These are phyloP conservation scores for Leptogaster cylindrica DNA, from an alignment of 2,888 invertebrate species.

Conservation along the genomic window DNA sequence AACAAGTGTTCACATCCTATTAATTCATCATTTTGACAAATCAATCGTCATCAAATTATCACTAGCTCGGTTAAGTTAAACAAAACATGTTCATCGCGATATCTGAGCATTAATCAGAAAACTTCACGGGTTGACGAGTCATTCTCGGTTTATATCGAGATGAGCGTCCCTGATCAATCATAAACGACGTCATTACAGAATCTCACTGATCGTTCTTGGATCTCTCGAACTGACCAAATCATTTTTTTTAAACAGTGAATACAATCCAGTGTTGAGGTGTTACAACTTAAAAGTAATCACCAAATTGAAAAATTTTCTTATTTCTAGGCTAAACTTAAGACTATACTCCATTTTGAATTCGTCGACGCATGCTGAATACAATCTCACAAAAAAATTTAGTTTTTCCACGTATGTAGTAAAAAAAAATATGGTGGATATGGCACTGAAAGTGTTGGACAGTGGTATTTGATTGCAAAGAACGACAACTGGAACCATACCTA, in stretches of 20 bases:
- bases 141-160: background rate
- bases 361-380: too few relatives aligned
- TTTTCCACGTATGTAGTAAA: background rate
- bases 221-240: constrained; percentile 23
- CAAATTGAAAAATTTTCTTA: too few relatives aligned
- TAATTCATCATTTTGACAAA: constrained; percentile 41
- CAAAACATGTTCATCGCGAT: constrained; percentile 24
- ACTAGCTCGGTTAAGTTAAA: constrained; percentile 26
- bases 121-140: constrained; percentile 14
- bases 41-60: constrained; percentile 40
- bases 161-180: constrained; percentile 26
- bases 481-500: constrained; percentile 24
- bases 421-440: background rate
- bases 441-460: constrained; percentile 39
- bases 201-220: constrained; percentile 18
- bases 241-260: constrained; percentile 6
- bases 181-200: constrained; percentile 13
- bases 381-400: too few relatives aligned
- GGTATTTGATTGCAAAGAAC: constrained; percentile 19
- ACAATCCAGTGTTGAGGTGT: background rate
- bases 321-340: too few relatives aligned
- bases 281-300: too few relatives aligned
- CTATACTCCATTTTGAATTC: too few relatives aligned
- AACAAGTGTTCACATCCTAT: constrained; percentile 19
- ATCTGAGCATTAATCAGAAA: constrained; percentile 31